phyloP scores from a whole-genome alignment of 2,888 invertebrate genomes.

The Acanthococcus lagerstroemiae region DNA sequence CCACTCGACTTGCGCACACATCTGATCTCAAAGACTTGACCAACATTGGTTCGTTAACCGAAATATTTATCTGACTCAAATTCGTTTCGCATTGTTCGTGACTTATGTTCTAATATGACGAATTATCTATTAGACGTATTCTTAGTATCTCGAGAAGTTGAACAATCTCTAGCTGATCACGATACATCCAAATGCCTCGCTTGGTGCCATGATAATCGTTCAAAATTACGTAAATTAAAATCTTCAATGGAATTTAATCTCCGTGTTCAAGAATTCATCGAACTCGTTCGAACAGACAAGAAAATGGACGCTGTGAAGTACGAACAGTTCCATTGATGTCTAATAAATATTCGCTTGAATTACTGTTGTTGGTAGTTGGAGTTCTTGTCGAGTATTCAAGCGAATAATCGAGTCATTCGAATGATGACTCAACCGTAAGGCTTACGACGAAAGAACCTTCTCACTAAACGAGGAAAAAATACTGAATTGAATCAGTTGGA shows the following conservation, averaged over 20 bases:
- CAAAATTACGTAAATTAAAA: conserved; percentile 84
- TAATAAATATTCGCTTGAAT: too few species aligned
- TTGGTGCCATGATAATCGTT: conserved; percentile 96
- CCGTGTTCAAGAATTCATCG: conserved; percentile 87
- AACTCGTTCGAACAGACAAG: conserved; percentile 75
- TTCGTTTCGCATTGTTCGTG: background rate
- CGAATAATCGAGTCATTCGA: too few species aligned
- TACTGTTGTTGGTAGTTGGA: too few species aligned
- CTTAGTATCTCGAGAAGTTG: conserved; percentile 71
- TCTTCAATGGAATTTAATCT: conserved; percentile 93
- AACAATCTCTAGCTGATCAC: conserved; percentile 66
- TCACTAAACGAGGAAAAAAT: too few species aligned
- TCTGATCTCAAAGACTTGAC: conserved; percentile 75
- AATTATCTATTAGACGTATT: conserved; percentile 57
- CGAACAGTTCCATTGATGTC: conserved; percentile 33
- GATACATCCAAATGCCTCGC: conserved; percentile 81
- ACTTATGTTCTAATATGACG: background rate
- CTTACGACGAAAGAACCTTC: too few species aligned
- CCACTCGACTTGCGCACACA: conserved; percentile 72
- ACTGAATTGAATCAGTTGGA: too few species aligned
- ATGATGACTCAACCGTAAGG: too few species aligned
- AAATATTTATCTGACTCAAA: conserved; percentile 35
- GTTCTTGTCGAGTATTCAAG: too few species aligned
- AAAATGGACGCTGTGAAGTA: conserved; percentile 79
- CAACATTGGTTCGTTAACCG: conserved; percentile 58